Conservation (phyloP, 2,797 vertebrate species). For the Bradypodion ventrale region DNA sequence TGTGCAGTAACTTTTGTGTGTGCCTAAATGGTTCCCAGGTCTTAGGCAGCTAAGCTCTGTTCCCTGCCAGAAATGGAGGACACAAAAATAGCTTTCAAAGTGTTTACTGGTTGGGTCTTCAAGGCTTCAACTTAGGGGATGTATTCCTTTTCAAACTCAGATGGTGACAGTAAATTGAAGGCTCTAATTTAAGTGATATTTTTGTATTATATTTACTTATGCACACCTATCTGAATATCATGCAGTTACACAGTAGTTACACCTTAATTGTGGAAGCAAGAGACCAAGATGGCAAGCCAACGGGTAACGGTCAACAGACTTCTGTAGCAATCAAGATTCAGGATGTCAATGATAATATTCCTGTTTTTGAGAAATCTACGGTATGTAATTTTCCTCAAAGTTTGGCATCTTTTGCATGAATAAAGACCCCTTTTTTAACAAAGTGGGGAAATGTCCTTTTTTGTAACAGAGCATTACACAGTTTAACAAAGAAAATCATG, state of each 20-base stretch:
- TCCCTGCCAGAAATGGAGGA: background rate
- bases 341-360: conserved; percentile 94
- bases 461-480: too few species aligned
- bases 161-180: background rate
- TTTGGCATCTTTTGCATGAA: background rate
- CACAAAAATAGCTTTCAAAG: background rate
- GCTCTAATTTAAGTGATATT: background rate
- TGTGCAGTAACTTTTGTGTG: background rate
- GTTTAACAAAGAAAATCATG: too few species aligned
- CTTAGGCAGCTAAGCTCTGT: background rate
- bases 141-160: background rate
- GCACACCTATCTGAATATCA: conserved; percentile 14
- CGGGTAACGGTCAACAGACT: conserved; percentile 77
- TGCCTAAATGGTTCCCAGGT: background rate
- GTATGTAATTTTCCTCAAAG: conserved; percentile 71
- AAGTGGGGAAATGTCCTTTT: too few species aligned
- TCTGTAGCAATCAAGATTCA: conserved; percentile 82
- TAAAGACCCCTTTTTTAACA: background rate
- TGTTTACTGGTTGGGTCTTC: background rate
- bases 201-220: conserved; percentile 3
- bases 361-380: conserved; percentile 76
- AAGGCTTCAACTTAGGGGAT: background rate
- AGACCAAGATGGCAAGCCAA: conserved; percentile 75
- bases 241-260: conserved; percentile 80
- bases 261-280: conserved; percentile 80